Conservation (phyloP, 2,888 invertebrate genomes). For the Eupithecia inturbata region DNA sequence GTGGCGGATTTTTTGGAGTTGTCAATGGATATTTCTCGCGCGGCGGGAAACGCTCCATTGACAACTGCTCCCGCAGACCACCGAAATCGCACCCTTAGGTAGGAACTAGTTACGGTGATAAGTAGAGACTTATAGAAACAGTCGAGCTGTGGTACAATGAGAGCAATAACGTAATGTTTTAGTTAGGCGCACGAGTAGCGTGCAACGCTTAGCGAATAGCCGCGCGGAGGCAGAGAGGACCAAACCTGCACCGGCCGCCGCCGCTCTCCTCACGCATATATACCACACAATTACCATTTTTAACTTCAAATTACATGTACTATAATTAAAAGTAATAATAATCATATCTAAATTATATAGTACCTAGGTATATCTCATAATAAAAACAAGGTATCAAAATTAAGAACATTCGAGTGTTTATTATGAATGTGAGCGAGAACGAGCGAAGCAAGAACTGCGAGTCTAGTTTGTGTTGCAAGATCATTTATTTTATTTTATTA, state of each 20-base stretch:
- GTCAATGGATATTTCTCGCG: neutral
- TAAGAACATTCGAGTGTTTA: neutral
- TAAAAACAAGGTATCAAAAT: neutral
- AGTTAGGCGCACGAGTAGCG: constrained; percentile 68
- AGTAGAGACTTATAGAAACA: constrained; percentile 82
- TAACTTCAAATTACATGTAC: neutral
- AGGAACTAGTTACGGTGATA: constrained; percentile 76
- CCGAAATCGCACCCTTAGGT: constrained; percentile 36
- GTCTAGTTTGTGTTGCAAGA: neutral
- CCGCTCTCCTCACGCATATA: neutral
- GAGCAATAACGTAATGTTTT: constrained; percentile 77
- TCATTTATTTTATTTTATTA: no score
- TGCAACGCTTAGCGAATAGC: constrained; percentile 61
- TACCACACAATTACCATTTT: neutral
- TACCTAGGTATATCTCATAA: neutral
- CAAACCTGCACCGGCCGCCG: constrained; percentile 44
- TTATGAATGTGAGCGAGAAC: neutral
- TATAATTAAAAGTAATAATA: neutral
- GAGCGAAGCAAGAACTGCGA: no score
- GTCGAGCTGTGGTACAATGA: constrained; percentile 82
- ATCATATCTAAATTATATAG: neutral
- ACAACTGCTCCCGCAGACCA: neutral
- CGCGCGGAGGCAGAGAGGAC: constrained; percentile 59
- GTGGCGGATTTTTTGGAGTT: neutral
- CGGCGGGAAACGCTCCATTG: neutral